Evolutionary conservation across 1,140 invertebrate species (phyloP), one percentile per base, ranked within the genome.

Genomic region (Episyrphus balteatus): DNA sequence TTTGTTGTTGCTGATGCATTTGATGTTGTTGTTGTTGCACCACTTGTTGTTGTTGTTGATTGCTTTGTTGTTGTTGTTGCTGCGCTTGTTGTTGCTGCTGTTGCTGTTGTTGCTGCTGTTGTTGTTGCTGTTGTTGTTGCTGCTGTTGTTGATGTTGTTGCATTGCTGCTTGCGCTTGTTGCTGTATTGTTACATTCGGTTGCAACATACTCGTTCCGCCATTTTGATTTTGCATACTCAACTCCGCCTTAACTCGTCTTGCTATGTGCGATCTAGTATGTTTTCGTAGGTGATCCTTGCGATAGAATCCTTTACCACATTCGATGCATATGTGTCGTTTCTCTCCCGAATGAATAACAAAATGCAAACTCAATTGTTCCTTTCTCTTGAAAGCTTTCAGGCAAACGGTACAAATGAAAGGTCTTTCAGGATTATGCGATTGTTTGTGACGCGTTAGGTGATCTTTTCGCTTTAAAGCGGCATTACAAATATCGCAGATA

Each of bases 401-500:
- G 60, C 86, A 90, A 14, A 88, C 82, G 11, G 82, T 83, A 68
- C 86, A 90, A 9, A 86, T 83, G 61, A 85, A 87, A 10, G 84
- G 84, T 41, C 84, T 71, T 58, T 86, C 84, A 0, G 84, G 82
- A 70, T 86, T 86, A 64, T 87, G 85, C 44, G 81, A 84, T 57
- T 86, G 83, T 59, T 86, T 86, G 68, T 88, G 85, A 17, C 85
- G 76, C 7, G 83, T 86, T 34, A 88, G 62, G 58, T 88, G 85
- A 64, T 87, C 85, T 63, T 88, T 88, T 30, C 85, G 75, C 58
- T 90, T 88, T 8, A 90, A 66, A 9, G 84, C 85, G 14, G 84
- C 86, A 47, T 87, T 86, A 54, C 86, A 90, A 21, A 88, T 88
- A 59, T 88, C 86, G 67, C 86, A 90, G 17, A 90, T 84, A 56